Base-by-base conservation (phyloP, 2,797 vertebrate genomes). In the Oophaga sylvatica region DNA sequence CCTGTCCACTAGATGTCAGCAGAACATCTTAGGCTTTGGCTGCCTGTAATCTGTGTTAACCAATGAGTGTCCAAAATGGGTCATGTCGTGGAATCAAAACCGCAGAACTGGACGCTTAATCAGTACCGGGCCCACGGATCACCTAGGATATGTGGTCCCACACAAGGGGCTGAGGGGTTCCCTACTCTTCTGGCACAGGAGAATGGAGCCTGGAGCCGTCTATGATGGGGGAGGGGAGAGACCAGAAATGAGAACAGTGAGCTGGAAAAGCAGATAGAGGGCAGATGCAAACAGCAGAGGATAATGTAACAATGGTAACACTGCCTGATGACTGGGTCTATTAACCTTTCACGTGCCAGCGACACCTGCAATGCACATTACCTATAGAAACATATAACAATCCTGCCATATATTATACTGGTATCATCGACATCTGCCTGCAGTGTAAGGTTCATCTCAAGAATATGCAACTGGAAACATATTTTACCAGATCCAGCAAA, bases 1-100 rank as follows among this genome's bases (percentile, higher is more conserved):
- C 56, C 67, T 5, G 26, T n/a, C 88, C 88, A 89, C 83, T 89
- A 89, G 88, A 85, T 89, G 88, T 78, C 88, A 89, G 88, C 73
- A 89, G 84, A 89, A 86, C 88, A 83, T 89, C 22, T 85, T 71
- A 86, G 84, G 88, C 88, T 79, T 83, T 57, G 59, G 31, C 19
- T 70, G 70, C 59, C 76, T 56, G 85, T 59, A 77, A 77, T 78
- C 70, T 26, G n/a, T 57, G 35, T 89, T 85, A 88, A 85, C 87
- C 62, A 75, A 22, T 85, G 12, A 67, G 22, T 85, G 83, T 17
- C 87, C 63, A n/a, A 77, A 81, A 81, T 57, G 31, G 62, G 63
- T 56, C 73, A 70, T 48, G 20, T 60, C 48, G 48, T 19, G n/a
- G 45, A 56, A 56, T 67, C n/a, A 67, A 29, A 70, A 80, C 45